These are phyloP conservation scores for Schrankia costaestrigalis DNA, from an alignment of 2,888 invertebrate genomes.

Conservation along the genomic window DNA sequence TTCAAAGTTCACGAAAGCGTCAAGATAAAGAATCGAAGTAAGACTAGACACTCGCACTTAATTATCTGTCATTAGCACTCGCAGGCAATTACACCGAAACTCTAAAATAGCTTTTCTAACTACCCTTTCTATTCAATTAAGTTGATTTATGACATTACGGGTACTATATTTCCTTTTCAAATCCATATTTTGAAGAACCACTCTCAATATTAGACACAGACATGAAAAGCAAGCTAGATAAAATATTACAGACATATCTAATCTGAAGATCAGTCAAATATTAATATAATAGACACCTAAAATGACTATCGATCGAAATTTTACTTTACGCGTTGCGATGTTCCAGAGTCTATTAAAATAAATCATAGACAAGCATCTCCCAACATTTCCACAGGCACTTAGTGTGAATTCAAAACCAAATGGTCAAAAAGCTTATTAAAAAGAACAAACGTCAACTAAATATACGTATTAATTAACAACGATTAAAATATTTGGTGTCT, in stretches of 20 bases:
- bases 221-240: conserved; percentile 42
- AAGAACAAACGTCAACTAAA: conserved; percentile 7
- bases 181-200: too few relatives aligned
- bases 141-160: conserved; percentile 1
- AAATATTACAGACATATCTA: conserved; percentile 42
- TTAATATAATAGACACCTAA: conserved; percentile 20
- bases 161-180: too few relatives aligned
- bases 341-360: conserved; percentile 6
- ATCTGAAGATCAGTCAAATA: conserved; percentile 60
- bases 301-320: conserved; percentile 14
- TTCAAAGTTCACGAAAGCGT: conserved; percentile 48
- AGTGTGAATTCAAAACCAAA: conserved; percentile 33
- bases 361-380: conserved; percentile 23
- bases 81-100: conserved; percentile 14
- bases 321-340: neutral
- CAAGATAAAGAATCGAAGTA: conserved; percentile 34
- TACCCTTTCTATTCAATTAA: conserved; percentile 3
- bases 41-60: conserved; percentile 11
- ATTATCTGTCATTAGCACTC: conserved; percentile 8
- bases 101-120: conserved; percentile 19
- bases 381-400: conserved; percentile 45
- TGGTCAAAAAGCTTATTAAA: conserved; percentile 7
- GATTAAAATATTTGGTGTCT: too few relatives aligned
- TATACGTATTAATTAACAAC: too few relatives aligned
- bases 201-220: conserved; percentile 20